Evolutionary conservation across 2,113 vertebrate genomes (phyloP), one percentile per base, ranked within the genome.

Genomic region (Bufo bufo): DNA sequence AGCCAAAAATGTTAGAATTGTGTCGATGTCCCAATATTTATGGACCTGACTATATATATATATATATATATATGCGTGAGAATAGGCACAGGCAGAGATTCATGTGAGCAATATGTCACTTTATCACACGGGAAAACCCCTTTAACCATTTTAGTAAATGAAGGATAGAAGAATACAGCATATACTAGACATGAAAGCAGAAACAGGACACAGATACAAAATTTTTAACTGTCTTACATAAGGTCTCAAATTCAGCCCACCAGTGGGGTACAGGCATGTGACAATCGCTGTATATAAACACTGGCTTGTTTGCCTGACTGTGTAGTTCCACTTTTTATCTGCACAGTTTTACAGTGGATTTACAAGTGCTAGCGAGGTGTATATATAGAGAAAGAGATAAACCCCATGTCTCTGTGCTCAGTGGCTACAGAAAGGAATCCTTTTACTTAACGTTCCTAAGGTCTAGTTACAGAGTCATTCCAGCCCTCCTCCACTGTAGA

Each of bases 381-480:
- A 88, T 88, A 89, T 87, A 86, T 88, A 89, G 58, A 84, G 81
- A 83, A 81, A 84, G 82, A 88, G 80, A 89, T 84, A 89, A 89
- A 84, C 87, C 87, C 72, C 58, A 45, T 78, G 87, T 84, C 81
- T 47, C 81, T 89, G 72, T 84, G 82, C 87, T 84, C 72, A 50
- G 80, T 19, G 87, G 72, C 72, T 78, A 83, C 66, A 89, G 65
- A 66, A 75, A 61, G 81, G 82, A 89, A 89, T 89, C 87, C 81
- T 69, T 89, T 84, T 89, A 89, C 87, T 89, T 89, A 89, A 89
- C 87, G 82, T 89, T 89, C 87, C 82, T 89, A 84, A 84, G 87
- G 71, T 89, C 82, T 58, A 65, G 87, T 89, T 89, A 89, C 87
- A 84, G 50, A 3, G 50, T 78, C 81, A 89, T 89, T 89, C 82